Percentiles rank a stretch among this genome's conserved stretches.
Conservation (phyloP, 2,113 vertebrate species). For the Muntiacus reevesi region DNA sequence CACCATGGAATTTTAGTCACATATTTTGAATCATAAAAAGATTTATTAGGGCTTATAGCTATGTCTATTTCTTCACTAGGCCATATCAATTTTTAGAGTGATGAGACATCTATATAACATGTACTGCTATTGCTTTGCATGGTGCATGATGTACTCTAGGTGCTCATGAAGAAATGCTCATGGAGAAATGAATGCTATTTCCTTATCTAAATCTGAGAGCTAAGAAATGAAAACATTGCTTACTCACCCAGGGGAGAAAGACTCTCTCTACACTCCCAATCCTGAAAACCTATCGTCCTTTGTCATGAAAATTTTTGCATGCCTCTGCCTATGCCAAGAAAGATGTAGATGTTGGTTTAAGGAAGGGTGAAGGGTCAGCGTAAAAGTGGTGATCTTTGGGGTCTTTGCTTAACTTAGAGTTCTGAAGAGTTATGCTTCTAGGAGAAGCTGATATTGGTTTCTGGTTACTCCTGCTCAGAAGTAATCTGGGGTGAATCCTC, state of each 20-base stretch:
- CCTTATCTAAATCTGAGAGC: background rate
- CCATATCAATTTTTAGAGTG: background rate
- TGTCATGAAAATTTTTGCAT: background rate
- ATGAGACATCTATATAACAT: background rate
- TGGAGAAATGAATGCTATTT: background rate
- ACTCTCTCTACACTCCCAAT: background rate
- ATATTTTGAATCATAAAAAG: background rate
- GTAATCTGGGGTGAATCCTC: background rate
- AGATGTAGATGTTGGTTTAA: background rate
- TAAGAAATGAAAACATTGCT: background rate
- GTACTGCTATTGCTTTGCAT: background rate
- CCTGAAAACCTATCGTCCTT: background rate
- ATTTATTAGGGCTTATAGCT: background rate
- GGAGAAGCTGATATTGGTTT: background rate
- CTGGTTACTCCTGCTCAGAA: background rate
- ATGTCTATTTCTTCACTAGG: background rate
- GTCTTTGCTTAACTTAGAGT: background rate
- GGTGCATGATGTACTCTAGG: background rate
- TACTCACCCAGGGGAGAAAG: background rate
- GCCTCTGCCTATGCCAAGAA: background rate
- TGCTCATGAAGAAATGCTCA: background rate
- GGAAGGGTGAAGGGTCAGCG: background rate
- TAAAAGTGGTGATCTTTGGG: background rate
- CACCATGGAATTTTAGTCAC: background rate
- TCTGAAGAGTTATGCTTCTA: background rate